Percentiles rank a stretch among this genome's conserved stretches.
Evolutionary conservation across 2,888 invertebrate species (phyloP).

Genomic region (Luperina testacea): DNA sequence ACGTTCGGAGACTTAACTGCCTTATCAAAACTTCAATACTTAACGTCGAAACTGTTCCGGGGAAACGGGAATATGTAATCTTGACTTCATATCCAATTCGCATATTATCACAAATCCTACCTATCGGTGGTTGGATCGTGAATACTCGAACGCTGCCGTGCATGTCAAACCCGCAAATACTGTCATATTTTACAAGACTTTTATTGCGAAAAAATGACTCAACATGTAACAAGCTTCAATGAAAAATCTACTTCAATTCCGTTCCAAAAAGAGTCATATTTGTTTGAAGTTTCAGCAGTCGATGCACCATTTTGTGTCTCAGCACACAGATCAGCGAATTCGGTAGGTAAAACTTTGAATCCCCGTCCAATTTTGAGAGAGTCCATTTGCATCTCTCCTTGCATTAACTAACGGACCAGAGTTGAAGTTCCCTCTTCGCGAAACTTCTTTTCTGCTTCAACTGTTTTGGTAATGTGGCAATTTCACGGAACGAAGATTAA

Average conservation of each 20-base stretch:
- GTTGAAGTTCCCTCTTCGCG: slow-evolving; percentile 68
- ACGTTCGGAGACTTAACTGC: slow-evolving; percentile 73
- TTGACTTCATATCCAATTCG: slow-evolving; percentile 77
- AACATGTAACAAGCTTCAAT: slow-evolving; percentile 44
- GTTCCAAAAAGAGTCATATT: slow-evolving; percentile 53
- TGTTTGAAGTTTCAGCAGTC: background rate
- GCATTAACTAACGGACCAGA: slow-evolving; percentile 75
- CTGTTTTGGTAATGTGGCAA: slow-evolving; percentile 58
- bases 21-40: slow-evolving; percentile 84
- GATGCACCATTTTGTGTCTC: slow-evolving; percentile 52
- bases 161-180: slow-evolving; percentile 77
- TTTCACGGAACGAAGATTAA: slow-evolving; percentile 61
- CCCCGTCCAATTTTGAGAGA: slow-evolving; percentile 82
- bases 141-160: slow-evolving; percentile 76
- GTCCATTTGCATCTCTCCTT: slow-evolving; percentile 84
- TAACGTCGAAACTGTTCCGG: slow-evolving; percentile 73
- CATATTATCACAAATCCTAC: slow-evolving; percentile 83
- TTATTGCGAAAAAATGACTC: slow-evolving; percentile 56
- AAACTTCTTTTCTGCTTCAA: slow-evolving; percentile 68
- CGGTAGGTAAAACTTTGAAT: slow-evolving; percentile 82
- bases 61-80: slow-evolving; percentile 75
- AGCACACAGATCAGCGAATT: slow-evolving; percentile 72
- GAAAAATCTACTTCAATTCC: slow-evolving; percentile 61
- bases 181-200: slow-evolving; percentile 76
- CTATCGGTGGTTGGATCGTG: slow-evolving; percentile 73